Evolutionary conservation across 2,113 vertebrate species (phyloP).

Genomic region (Psittacula cyanocephala): DNA sequence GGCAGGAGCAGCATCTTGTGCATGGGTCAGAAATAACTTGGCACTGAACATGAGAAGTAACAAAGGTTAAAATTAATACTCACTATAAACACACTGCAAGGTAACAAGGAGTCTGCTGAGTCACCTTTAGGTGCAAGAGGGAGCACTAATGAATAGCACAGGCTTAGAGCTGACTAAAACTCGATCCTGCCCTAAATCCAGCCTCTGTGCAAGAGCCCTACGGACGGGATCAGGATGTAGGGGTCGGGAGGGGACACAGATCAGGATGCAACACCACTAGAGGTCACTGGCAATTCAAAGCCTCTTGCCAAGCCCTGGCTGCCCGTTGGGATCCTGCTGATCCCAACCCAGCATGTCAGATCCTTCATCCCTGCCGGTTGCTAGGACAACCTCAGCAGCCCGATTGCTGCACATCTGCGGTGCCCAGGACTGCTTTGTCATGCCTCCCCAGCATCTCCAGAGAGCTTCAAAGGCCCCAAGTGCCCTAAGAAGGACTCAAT

Average conservation of each 20-base stretch:
- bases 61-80: neutral
- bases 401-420: neutral
- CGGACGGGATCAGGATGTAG: neutral
- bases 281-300: neutral
- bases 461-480: neutral
- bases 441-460: neutral
- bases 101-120: neutral
- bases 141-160: neutral
- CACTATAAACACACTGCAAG: neutral
- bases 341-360: neutral
- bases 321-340: accelerated
- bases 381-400: neutral
- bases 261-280: neutral
- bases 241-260: neutral
- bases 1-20: neutral
- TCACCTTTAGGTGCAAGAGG: accelerated
- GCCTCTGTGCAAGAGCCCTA: neutral
- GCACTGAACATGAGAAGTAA: neutral
- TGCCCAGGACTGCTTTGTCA: neutral
- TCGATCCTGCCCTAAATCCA: neutral
- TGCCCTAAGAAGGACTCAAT: neutral
- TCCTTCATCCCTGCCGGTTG: neutral
- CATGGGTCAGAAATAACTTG: neutral
- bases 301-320: neutral
- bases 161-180: neutral